These are phyloP conservation scores for Aurelia aurita complex sp. Pacific DNA, from an alignment of 30 jellyfish, hydroid and myxozoan genomes.

Conservation along the genomic window DNA sequence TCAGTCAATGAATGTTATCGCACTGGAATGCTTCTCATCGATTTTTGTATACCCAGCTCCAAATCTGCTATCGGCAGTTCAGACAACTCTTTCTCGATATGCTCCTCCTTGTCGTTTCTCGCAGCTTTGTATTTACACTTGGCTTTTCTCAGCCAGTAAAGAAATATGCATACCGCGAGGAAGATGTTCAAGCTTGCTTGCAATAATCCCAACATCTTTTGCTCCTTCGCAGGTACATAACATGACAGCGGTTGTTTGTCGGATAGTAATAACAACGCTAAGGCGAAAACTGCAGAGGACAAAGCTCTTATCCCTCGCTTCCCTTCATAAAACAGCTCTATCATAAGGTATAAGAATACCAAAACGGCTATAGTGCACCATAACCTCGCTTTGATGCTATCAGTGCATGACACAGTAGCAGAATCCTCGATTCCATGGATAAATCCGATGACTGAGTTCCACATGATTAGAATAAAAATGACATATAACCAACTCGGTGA, in stretches of 20 bases:
- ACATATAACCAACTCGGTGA: constrained; percentile 48
- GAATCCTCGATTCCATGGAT: constrained; percentile 55
- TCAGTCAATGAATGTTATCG: not conserved
- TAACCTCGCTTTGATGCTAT: constrained; percentile 40
- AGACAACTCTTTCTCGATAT: constrained; percentile 1
- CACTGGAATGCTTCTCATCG: not conserved
- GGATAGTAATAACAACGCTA: constrained; percentile 3
- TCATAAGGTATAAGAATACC: constrained; percentile 4
- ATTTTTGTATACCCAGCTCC: not conserved
- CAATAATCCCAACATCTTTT: constrained; percentile 3
- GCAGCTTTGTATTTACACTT: not conserved
- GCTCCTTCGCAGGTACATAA: not conserved
- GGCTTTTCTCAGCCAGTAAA: constrained; percentile 25
- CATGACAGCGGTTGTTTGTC: constrained; percentile 42
- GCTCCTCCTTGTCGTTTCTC: not conserved
- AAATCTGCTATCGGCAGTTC: constrained; percentile 20
- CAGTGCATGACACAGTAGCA: constrained; percentile 19
- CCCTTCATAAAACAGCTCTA: constrained; percentile 38
- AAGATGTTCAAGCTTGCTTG: constrained; percentile 32
- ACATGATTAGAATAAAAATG: constrained; percentile 4
- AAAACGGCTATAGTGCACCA: constrained; percentile 48
- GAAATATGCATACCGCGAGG: constrained; percentile 8
- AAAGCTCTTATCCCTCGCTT: constrained; percentile 8
- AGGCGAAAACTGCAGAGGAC: not conserved
- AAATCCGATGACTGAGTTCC: constrained; percentile 50